A percentile compares a stretch with the other conserved stretches of the same genome.
Conservation (phyloP, 2,113 vertebrate genomes). For the Spermophilus dauricus region DNA sequence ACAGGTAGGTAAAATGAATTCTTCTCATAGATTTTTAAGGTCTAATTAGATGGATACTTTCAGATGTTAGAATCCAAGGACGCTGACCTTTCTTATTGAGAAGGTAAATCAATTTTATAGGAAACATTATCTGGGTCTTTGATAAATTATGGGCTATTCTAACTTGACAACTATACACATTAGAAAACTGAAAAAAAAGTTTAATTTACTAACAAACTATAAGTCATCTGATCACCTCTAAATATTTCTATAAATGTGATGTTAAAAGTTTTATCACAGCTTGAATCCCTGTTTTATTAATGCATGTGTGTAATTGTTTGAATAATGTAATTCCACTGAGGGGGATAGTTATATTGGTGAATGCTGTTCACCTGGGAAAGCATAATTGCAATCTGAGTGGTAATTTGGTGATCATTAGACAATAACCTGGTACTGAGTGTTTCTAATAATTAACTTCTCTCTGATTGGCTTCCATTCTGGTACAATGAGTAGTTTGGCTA, state of each 20-base stretch:
- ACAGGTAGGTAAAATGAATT: conserved; percentile 58
- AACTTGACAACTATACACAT: background rate
- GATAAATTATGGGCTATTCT: conserved; percentile 68
- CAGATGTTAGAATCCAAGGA: conserved; percentile 33
- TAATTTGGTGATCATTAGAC: background rate
- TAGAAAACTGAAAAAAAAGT: background rate
- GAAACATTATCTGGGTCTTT: conserved; percentile 48
- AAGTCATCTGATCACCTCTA: background rate
- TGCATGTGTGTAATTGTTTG: background rate
- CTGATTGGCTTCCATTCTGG: background rate
- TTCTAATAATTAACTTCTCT: background rate
- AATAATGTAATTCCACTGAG: background rate
- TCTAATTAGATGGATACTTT: conserved; percentile 62
- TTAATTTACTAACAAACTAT: conserved; percentile 23
- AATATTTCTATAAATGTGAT: background rate
- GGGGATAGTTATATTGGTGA: background rate
- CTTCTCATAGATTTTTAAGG: conserved; percentile 37
- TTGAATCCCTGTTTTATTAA: background rate
- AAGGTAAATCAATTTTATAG: conserved; percentile 65
- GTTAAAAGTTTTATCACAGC: background rate
- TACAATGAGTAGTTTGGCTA: background rate
- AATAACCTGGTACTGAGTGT: background rate
- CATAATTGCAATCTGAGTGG: background rate
- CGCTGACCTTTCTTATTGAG: conserved; percentile 66
- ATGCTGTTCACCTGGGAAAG: accelerated